Conservation (phyloP, 2,888 invertebrate species). For the Oligia latruncula region DNA sequence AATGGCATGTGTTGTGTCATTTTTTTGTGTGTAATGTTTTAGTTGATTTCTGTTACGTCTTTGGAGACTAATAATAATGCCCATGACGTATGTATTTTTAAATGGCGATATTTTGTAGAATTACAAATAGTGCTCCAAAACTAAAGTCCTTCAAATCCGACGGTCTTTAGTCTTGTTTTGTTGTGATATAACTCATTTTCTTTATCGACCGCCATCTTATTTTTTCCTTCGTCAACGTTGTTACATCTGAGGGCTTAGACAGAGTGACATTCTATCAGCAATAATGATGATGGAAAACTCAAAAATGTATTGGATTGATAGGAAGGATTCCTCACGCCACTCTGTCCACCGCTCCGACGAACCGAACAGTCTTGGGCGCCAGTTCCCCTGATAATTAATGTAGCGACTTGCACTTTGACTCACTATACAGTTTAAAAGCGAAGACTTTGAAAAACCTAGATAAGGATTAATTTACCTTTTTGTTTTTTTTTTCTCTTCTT, state of each 20-base stretch:
- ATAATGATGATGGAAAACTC: neutral
- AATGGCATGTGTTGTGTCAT: neutral
- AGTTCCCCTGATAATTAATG: too few relatives aligned
- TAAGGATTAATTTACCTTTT: too few relatives aligned
- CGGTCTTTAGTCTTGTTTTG: too few relatives aligned
- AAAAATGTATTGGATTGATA: neutral
- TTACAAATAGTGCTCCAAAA: neutral
- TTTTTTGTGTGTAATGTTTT: slow-evolving; percentile 13
- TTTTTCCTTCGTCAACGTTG: neutral
- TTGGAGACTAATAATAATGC: neutral
- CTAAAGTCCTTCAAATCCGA: neutral
- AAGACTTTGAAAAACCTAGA: too few relatives aligned
- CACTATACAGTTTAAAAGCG: too few relatives aligned
- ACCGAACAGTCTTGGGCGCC: too few relatives aligned
- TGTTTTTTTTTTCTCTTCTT: too few relatives aligned
- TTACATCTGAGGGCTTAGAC: neutral
- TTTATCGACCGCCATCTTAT: neutral
- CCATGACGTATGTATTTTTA: neutral
- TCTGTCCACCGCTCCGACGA: too few relatives aligned
- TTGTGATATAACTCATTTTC: neutral
- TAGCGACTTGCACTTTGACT: too few relatives aligned
- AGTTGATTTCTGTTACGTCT: slow-evolving; percentile 5
- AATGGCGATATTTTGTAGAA: slow-evolving; percentile 1
- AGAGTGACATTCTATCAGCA: neutral
- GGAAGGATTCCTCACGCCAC: too few relatives aligned